These are phyloP conservation scores for Agrotis ipsilon DNA, from an alignment of 2,888 invertebrate species.

Conservation along the genomic window DNA sequence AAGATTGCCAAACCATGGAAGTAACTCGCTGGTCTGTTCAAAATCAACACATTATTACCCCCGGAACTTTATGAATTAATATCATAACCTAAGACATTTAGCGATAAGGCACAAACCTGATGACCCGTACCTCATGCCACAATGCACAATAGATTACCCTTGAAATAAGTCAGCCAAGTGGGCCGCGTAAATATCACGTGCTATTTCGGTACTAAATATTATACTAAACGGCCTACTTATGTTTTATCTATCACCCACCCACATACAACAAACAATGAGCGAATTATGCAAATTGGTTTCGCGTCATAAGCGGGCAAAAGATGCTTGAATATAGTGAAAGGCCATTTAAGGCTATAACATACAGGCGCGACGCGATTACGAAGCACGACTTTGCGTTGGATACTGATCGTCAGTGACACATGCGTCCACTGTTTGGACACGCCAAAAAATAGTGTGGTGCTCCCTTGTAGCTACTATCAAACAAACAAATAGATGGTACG, in stretches of 20 bases:
- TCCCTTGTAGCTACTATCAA: not conserved
- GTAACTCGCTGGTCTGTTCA: too few relatives aligned
- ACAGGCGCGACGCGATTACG: not conserved
- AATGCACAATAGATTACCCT: conserved; percentile 47
- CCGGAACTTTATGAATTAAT: conserved; percentile 20
- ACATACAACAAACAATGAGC: conserved; percentile 20
- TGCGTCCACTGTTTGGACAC: not conserved
- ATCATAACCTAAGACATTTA: conserved; percentile 20
- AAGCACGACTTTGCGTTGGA: not conserved
- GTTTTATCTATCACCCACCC: conserved; percentile 40
- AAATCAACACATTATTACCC: not conserved
- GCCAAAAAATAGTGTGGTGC: not conserved
- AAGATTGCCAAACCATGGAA: too few relatives aligned
- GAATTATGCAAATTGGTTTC: conserved; percentile 23
- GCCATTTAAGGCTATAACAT: not conserved
- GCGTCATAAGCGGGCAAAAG: conserved; percentile 24
- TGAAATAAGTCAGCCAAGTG: conserved; percentile 37
- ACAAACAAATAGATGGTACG: not conserved
- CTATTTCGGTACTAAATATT: conserved; percentile 45
- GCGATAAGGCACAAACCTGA: conserved; percentile 14
- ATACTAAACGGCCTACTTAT: conserved; percentile 26
- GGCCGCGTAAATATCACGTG: conserved; percentile 31
- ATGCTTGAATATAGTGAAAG: conserved; percentile 20
- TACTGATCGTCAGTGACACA: not conserved
- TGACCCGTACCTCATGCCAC: conserved; percentile 51